phyloP scores from a whole-genome alignment of 2,797 vertebrate species.

The Perodicticus potto region DNA sequence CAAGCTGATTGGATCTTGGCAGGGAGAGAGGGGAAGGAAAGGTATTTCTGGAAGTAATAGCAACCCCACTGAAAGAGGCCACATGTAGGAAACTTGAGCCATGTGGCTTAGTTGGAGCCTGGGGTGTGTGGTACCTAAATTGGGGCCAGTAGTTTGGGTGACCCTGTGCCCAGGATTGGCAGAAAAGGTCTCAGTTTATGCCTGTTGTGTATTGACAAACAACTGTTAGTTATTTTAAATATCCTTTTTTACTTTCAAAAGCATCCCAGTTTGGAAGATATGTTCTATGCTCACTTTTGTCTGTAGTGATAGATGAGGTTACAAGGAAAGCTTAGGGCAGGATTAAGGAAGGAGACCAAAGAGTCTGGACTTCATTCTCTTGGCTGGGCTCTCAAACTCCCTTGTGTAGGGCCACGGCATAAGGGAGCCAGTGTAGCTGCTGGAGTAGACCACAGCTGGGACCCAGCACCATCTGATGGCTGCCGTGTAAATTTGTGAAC shows the following conservation, averaged over 20 bases:
- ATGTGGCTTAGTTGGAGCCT: background rate
- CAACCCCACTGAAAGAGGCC: background rate
- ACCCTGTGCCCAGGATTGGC: background rate
- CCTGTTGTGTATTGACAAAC: background rate
- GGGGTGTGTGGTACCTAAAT: background rate
- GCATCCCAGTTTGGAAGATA: background rate
- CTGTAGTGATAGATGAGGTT: background rate
- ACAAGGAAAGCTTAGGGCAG: background rate
- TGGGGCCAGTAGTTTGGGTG: background rate
- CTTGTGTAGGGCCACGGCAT: background rate
- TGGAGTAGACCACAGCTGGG: accelerated
- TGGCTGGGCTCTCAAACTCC: background rate
- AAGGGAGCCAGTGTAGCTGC: background rate
- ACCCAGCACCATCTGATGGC: background rate
- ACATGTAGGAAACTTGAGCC: background rate
- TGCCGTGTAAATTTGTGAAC: background rate
- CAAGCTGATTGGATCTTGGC: background rate
- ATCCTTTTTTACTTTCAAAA: background rate
- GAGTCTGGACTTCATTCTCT: background rate
- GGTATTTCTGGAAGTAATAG: background rate
- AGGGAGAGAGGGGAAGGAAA: background rate
- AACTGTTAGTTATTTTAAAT: background rate
- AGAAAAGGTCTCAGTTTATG: background rate
- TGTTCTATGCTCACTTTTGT: background rate
- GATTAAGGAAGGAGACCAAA: background rate